Evolutionary conservation across 1,140 invertebrate species (phyloP).

Genomic region (Delia radicum): DNA sequence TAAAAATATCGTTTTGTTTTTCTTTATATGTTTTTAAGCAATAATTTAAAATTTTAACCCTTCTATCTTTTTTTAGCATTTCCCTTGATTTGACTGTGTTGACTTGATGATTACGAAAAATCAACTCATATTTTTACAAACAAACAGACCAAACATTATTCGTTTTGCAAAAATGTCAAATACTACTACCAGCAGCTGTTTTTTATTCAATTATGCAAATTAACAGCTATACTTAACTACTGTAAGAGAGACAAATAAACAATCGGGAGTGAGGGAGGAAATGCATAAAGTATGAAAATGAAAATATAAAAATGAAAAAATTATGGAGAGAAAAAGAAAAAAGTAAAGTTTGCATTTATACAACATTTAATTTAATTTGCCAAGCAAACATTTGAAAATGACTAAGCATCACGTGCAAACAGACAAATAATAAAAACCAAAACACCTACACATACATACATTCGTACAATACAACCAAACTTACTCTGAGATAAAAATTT

Average conservation of each 20-base stretch:
- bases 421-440: background rate
- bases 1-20: background rate
- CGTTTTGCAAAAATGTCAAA: background rate
- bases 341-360: background rate
- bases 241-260: slow-evolving; percentile 12
- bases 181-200: slow-evolving; percentile 2
- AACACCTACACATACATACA: background rate
- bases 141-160: background rate
- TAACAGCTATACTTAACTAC: background rate
- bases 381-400: background rate
- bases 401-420: background rate
- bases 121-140: no score
- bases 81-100: background rate
- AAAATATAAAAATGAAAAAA: background rate
- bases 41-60: background rate
- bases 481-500: no score
- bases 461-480: background rate
- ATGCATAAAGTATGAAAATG: background rate
- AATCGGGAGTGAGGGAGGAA: background rate
- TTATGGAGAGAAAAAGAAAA: background rate
- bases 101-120: background rate
- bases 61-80: background rate
- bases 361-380: slow-evolving; percentile 5
- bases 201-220: slow-evolving; percentile 23
- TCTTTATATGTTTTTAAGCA: background rate